Base-by-base conservation (phyloP, 2,888 invertebrate species). In the Hypomecis atomaria region DNA sequence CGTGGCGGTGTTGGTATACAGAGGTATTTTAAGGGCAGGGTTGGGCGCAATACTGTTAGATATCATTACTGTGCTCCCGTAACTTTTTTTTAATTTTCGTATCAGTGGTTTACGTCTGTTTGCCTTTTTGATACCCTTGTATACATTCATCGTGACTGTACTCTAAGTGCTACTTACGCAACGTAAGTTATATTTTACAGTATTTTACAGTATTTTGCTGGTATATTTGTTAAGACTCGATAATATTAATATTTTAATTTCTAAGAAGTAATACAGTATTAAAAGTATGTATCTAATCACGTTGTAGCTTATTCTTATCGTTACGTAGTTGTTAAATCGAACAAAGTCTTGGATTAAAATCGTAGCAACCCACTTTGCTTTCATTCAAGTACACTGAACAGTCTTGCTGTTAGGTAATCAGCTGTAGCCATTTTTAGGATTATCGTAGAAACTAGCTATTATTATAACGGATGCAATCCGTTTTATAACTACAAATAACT, bases 401-500 rank as follows among this genome's bases (percentile, higher is more conserved):
- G n/a, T n/a, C n/a, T n/a, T n/a, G n/a, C 53, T 37, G 44, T 44
- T 48, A 37, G 57, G 65, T 61, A 59, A 66, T 62, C 60, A 60
- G 42, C 10, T 38, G 23, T 37, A 33, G 10, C 34, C 9, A 55
- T 10, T 52, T 42, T 52, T 13, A 50, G 10, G 10, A 4, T 52
- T 52, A 52, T 52, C 38, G 13, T 23, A 52, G 10, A 23, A 9
- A 5, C 10, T 40, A 13, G 2, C 5, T 40, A 52, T 52, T 23
- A 52, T 37, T 10, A 37, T 52, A 11, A 23, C 40, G 23, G 38
- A 23, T 10, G 9, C 23, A 9, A 40, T 52, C 38, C 1, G 7
- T 49, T 49, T n/a, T 23, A 40, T 49, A 0, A 6, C 36, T n/a
- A n/a, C n/a, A n/a, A n/a, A n/a, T n/a, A n/a, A 11, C 11, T 34